A percentile compares a stretch with the other conserved stretches of the same genome.
phyloP scores from a whole-genome alignment of 2,888 invertebrate species.

The Spisula solida region DNA sequence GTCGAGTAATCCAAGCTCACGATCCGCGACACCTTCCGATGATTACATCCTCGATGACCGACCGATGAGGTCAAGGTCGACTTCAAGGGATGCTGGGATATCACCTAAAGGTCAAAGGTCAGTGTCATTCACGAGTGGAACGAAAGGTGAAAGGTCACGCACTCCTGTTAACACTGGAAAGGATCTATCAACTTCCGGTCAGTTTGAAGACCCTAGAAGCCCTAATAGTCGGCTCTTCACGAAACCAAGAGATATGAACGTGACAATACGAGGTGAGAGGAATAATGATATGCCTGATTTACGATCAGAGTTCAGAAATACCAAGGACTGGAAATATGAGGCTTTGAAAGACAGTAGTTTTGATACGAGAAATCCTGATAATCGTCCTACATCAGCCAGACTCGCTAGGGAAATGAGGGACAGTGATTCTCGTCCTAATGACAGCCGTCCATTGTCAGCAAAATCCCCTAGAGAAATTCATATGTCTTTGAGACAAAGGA shows the following conservation, averaged over 20 bases:
- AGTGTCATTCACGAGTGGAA: conserved; percentile 61
- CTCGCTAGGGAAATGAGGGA: conserved; percentile 45
- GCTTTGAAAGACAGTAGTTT: conserved; percentile 30
- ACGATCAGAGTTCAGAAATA: conserved; percentile 30
- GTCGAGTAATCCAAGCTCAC: conserved; percentile 68
- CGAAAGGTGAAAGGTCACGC: conserved; percentile 58
- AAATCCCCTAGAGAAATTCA: conserved; percentile 62
- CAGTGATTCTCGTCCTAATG: conserved; percentile 36
- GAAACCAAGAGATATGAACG: conserved; percentile 54
- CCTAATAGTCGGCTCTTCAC: conserved; percentile 51
- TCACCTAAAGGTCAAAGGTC: conserved; percentile 68
- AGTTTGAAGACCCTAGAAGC: conserved; percentile 52
- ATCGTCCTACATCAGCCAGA: conserved; percentile 56
- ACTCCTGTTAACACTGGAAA: conserved; percentile 49
- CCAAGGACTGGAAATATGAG: conserved; percentile 60
- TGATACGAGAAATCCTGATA: conserved; percentile 58
- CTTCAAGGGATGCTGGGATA: conserved; percentile 68
- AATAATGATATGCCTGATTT: conserved; percentile 24
- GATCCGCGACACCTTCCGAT: conserved; percentile 75
- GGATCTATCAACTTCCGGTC: conserved; percentile 23
- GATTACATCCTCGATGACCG: conserved; percentile 66
- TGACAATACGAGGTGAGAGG: conserved; percentile 51
- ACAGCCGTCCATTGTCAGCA: conserved; percentile 58
- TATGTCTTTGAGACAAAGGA: conserved; percentile 50
- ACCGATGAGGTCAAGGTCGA: conserved; percentile 53